Base-by-base conservation (phyloP, 2,888 invertebrate genomes). In the Candidula unifasciata region DNA sequence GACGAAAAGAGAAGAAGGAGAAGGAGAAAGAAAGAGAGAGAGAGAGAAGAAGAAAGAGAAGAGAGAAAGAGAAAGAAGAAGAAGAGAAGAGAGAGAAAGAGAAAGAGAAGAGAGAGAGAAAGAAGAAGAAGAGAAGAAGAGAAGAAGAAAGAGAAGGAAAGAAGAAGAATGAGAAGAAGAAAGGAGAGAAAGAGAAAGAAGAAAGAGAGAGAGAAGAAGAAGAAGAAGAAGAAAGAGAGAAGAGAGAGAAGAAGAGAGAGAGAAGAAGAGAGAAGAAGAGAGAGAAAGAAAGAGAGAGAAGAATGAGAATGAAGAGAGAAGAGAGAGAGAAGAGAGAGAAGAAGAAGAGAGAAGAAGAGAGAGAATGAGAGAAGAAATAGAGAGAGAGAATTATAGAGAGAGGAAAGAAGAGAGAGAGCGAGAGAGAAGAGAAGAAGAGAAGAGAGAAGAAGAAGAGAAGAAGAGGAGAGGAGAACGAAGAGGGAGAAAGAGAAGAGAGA, bases 161-260 rank as follows among this genome's bases (percentile, higher is more conserved):
- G 60, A n/a, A 21, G 21, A 21, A 60, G 60, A 60, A 21, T 18
- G 60, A 60, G 60, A 37, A 35, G 73, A 60, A 60, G n/a, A 60
- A 21, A 60, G 60, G 60, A 60, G 60, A 60, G 60, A 60, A 21
- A 60, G 60, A 60, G 60, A 73, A 37, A 35, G 73, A 60, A 60
- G n/a, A 60, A 21, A 60, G 60, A 60, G 24, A 60, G 21, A n/a
- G 60, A 13, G 60, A n/a, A n/a, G n/a, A n/a, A n/a, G n/a, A n/a
- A n/a, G n/a, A n/a, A n/a, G n/a, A n/a, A n/a, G n/a, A n/a, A n/a
- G n/a, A n/a, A n/a, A n/a, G n/a, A n/a, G n/a, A n/a, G n/a, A n/a
- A n/a, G n/a, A n/a, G n/a, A n/a, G n/a, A n/a, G n/a, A n/a, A n/a
- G n/a, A n/a, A n/a, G n/a, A n/a, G n/a, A n/a, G n/a, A n/a, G n/a